A percentile compares a stretch with the other conserved stretches of the same genome.
phyloP scores from a whole-genome alignment of 2,797 vertebrate genomes.

The Harpagifer antarcticus region DNA sequence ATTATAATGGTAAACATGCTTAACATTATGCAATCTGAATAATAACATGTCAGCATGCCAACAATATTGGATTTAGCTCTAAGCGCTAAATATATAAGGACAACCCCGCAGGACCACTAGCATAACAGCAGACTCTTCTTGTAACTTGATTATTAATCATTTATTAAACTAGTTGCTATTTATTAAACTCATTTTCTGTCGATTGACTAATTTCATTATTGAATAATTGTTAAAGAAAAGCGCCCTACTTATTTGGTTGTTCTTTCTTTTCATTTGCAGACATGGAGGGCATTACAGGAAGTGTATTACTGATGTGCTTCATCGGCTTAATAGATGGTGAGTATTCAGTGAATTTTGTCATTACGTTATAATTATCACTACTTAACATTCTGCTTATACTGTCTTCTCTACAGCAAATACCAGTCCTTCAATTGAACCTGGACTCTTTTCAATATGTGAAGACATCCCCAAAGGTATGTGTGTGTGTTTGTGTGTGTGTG shows the following conservation, averaged over 20 bases:
- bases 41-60: neutral
- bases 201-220: neutral
- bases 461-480: slow-evolving; percentile 50
- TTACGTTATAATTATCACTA: neutral
- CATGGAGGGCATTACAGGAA: slow-evolving; percentile 52
- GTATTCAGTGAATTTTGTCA: slow-evolving; percentile 20
- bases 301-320: slow-evolving; percentile 69
- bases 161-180: too few species aligned
- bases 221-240: neutral
- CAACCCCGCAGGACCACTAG: neutral
- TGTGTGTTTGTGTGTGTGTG: slow-evolving; percentile 18
- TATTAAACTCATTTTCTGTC: too few species aligned
- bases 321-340: slow-evolving; percentile 65
- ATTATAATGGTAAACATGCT: neutral
- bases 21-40: neutral
- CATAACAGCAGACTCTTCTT: too few species aligned
- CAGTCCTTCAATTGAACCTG: fast-evolving
- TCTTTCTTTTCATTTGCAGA: slow-evolving; percentile 45
- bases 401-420: slow-evolving; percentile 59
- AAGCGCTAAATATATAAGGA: neutral
- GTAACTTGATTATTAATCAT: too few species aligned
- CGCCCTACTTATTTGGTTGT: neutral
- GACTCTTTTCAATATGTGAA: neutral
- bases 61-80: neutral
- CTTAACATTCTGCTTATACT: neutral